Evolutionary conservation across 2,888 invertebrate genomes (phyloP), one percentile per base, ranked within the genome.

Genomic region (Lymantria monacha): DNA sequence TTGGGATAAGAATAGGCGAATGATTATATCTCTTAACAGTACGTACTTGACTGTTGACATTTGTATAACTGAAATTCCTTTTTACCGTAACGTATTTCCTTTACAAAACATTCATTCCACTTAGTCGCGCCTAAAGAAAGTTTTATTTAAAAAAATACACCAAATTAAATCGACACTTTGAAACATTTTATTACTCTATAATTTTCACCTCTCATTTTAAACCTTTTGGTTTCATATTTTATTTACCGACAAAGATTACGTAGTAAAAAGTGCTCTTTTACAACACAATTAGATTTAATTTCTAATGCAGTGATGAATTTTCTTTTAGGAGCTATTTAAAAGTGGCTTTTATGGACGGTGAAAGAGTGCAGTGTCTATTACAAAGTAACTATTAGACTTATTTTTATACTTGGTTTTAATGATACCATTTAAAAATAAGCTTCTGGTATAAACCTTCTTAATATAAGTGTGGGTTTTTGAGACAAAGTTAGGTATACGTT

Each of bases 281-380:
- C 10, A 33, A 10, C 33, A 5, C 10, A 22, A 22, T 10, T 33
- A 33, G 33, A 8, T 9, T 33, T 33, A 10, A 33, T 33, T 33
- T 33, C 1, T 33, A 33, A 33, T 33, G 33, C 7, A 0, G 8
- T 1, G 1, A 0, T 14, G 15, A 33, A 38, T 13, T 13, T 31
- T 38, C 30, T 44, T 40, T 22, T 37, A 38, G 30, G 38, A n/a
- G 15, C 0, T 14, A 30, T 40, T 44, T 13, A 44, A 44, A 44
- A 40, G 14, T 49, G 31, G 3, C 48, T 49, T 44, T 49, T 49
- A 40, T 14, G 15, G 15, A 9, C 43, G 31, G 14, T 11, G 15
- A 48, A 48, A 40, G 38, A 44, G 44, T 48, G 30, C 43, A 43
- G 36, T 48, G 30, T 48, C 48, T 15, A 14, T 48, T 49, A 49